phyloP scores from a whole-genome alignment of 2,888 invertebrate genomes.

The Drosophila birchii region DNA sequence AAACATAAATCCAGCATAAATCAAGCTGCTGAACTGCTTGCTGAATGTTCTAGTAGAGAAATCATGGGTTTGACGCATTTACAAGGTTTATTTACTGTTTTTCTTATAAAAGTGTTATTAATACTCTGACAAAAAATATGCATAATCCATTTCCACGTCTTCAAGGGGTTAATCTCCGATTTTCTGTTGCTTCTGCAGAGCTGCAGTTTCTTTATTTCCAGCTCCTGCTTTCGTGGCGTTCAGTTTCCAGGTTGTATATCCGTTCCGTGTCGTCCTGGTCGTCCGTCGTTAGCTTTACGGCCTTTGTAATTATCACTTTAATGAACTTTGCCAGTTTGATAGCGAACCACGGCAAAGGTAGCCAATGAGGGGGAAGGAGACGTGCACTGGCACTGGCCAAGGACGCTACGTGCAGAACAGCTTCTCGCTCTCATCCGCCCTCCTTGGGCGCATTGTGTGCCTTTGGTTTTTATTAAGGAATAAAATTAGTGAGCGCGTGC shows the following conservation, averaged over 20 bases:
- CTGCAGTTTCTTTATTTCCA: neutral
- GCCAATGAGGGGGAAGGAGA: constrained; percentile 13
- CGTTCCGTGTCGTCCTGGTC: constrained; percentile 38
- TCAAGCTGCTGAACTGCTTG: no score
- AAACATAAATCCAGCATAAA: no score
- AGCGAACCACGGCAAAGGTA: constrained; percentile 59
- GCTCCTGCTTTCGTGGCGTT: neutral
- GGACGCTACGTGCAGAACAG: constrained; percentile 33
- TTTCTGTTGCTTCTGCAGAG: neutral
- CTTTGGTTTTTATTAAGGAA: constrained; percentile 75
- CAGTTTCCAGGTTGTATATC: constrained; percentile 38
- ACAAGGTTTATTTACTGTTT: no score
- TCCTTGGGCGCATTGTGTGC: constrained; percentile 32
- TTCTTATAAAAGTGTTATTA: no score
- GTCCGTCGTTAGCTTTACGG: constrained; percentile 55
- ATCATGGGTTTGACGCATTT: no score
- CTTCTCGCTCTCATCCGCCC: neutral
- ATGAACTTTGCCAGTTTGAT: constrained; percentile 77
- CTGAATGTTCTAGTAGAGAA: no score
- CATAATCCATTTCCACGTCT: neutral
- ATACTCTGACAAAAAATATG: neutral
- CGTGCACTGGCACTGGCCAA: constrained; percentile 2
- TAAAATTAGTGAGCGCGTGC: constrained; percentile 78
- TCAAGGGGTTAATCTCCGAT: constrained; percentile 10
- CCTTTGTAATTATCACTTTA: constrained; percentile 79